Base-by-base conservation (phyloP, 2,888 invertebrate genomes). In the Ophioninae sp. region DNA sequence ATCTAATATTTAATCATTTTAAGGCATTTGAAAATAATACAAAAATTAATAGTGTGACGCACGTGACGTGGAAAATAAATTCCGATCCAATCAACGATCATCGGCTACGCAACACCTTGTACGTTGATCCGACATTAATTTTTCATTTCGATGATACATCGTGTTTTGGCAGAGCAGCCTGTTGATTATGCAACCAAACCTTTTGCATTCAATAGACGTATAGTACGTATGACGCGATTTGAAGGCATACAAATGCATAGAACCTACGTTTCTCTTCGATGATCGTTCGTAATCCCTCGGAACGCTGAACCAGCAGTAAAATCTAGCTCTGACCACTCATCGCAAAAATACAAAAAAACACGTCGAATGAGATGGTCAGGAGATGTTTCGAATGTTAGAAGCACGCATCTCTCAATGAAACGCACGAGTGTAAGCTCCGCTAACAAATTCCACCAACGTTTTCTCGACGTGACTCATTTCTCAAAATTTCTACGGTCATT, bases 371-470 rank as follows among this genome's bases (percentile, higher is more conserved):
- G 39, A 44, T 20, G 57, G 8, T 57, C 67, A 41, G 57, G 67
- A 50, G 57, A 23, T 59, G 56, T 67, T 56, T 67, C 37, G 8
- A 39, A 39, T 39, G 56, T 20, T 20, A 67, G 67, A 67, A 67
- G 37, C 41, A 67, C 57, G 76, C 67, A 17, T 76, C 57, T 76
- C 57, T 76, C 67, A 76, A 76, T 76, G 67, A 76, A 76, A 76
- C 41, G 67, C 76, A 41, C 76, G n/a, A 41, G 57, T 23, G 23
- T 50, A 21, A 0, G 67, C 20, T 76, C 65, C 21, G 39, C 23
- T 37, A 70, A 13, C 70, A 70, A 70, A 6, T n/a, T 39, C 41
- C 37, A 67, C 67, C 23, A 76, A 57, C 23, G 30, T 75, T 7
- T 23, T 57, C 67, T 67, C 21, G 21, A 7, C 17, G 39, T 10